phyloP scores from a whole-genome alignment of 2,888 invertebrate genomes.

The Xanthia togata region DNA sequence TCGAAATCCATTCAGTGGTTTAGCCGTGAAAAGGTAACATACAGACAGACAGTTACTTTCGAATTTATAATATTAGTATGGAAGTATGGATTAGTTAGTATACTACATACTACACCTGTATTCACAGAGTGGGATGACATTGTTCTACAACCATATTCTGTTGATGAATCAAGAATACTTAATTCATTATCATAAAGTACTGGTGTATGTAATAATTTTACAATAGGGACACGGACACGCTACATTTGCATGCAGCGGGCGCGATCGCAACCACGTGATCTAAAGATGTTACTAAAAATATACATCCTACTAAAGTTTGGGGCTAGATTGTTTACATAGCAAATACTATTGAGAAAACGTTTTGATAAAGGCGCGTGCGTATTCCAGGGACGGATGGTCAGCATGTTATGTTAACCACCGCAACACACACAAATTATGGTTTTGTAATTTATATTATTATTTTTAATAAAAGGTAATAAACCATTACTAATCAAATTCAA shows the following conservation, averaged over 20 bases:
- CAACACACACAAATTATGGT: too few species aligned
- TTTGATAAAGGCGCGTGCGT: background rate
- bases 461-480: background rate
- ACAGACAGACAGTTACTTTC: too few species aligned
- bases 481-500: too few species aligned
- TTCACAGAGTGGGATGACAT: background rate
- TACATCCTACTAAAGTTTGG: background rate
- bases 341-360: background rate
- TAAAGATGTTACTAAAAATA: constrained; percentile 12
- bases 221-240: background rate
- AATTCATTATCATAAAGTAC: constrained; percentile 12
- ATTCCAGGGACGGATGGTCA: background rate
- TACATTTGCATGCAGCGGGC: background rate
- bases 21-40: too few species aligned
- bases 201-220: background rate
- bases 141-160: background rate
- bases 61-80: too few species aligned
- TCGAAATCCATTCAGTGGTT: too few species aligned
- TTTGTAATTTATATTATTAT: background rate
- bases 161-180: constrained; percentile 1
- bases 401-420: background rate
- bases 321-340: background rate
- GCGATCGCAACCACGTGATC: constrained; percentile 8
- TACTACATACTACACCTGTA: background rate
- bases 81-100: too few species aligned